Base-by-base conservation (phyloP, 2,113 vertebrate genomes). In the Laticauda colubrina region DNA sequence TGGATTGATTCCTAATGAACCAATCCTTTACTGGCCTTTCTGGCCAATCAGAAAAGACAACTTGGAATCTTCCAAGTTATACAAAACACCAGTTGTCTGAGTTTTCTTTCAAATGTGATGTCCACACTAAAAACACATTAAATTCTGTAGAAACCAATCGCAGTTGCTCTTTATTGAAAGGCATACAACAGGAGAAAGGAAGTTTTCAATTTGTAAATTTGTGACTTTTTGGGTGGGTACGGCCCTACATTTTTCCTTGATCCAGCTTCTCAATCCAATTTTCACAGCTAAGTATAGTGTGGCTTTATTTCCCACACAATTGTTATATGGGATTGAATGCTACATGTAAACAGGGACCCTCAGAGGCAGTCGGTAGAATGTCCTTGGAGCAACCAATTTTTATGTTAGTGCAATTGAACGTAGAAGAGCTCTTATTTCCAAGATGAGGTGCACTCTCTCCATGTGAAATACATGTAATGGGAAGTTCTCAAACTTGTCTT, bases 281-380 rank as follows among this genome's bases (percentile, higher is more conserved):
- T 96, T 96, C 93, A 96, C 92, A 92, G 59, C 53, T 91, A 95
- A 96, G 94, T 95, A 93, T 94, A 89, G 94, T 55, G 14, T 69
- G 57, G 2, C 6, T 39, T 69, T 88, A 51, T 69, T 51, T 48
- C 43, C 91, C 95, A 96, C 96, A 96, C 94, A 94, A 96, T 93
- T 95, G 93, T 90, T 97, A 96, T 96, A 96, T 61, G 96, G 96
- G 96, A 95, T 95, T 95, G 92, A 95, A 93, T 93, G 95, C 95
- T 94, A 97, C 95, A 96, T 95, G 92, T 97, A 97, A 97, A 96
- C 95, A 97, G 95, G 96, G 96, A 97, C 96, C 96, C 96, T 96
- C 95, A 92, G 48, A 10, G 96, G 96, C 96, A 96, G 94, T 94
- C 95, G 96, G 64, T 34, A 34, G 64, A 34, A 69, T 69, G 64